Conservation (phyloP, 2,888 invertebrate genomes). For the Torymus auratus region DNA sequence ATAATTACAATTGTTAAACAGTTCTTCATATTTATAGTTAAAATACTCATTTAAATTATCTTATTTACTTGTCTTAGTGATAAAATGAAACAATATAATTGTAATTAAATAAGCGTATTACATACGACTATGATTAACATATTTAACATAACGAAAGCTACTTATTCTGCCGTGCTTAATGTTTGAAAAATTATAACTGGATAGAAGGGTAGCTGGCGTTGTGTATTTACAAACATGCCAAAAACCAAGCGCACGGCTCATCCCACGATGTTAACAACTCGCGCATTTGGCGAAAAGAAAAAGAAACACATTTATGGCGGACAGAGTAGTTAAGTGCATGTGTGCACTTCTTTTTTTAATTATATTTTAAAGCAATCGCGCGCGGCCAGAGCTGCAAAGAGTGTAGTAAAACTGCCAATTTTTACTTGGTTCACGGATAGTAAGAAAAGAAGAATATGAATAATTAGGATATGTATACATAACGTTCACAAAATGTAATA, state of each 20-base stretch:
- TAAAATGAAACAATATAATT: no score
- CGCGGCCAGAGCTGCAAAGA: conserved; percentile 25
- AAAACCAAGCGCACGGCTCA: neutral
- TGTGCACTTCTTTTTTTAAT: conserved; percentile 15
- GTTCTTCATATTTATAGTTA: no score
- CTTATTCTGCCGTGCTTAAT: conserved; percentile 13
- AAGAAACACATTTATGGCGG: conserved; percentile 13
- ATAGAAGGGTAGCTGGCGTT: neutral
- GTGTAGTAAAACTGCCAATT: conserved; percentile 31
- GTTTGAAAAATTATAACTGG: neutral
- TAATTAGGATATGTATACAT: neutral
- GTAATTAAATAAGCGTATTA: no score
- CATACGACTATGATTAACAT: no score
- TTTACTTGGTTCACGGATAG: conserved; percentile 7
- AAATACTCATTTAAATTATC: no score
- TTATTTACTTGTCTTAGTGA: no score
- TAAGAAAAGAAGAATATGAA: neutral
- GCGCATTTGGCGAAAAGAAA: no score
- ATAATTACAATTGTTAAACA: no score
- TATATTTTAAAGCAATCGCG: conserved; percentile 12
- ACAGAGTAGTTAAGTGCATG: conserved; percentile 34
- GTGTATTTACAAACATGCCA: neutral
- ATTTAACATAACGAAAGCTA: conserved; percentile 16
- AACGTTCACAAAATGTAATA: neutral
- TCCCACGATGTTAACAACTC: no score